Conservation (phyloP, 2,888 invertebrate species). For the Dione juno region DNA sequence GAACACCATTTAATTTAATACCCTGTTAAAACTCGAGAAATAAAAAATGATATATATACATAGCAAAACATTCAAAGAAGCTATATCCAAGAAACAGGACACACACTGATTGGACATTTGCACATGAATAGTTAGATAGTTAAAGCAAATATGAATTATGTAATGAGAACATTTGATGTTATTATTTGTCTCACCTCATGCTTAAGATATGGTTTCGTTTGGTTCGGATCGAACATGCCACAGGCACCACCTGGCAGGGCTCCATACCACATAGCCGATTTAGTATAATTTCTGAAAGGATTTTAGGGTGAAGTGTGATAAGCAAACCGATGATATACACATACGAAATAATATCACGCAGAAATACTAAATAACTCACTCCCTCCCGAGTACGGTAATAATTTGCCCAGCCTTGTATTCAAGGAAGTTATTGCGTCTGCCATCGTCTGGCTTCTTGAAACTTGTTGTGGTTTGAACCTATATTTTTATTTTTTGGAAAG, state of each 20-base stretch:
- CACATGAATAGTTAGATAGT: constrained; percentile 5
- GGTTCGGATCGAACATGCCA: constrained; percentile 95
- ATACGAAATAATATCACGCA: constrained; percentile 8
- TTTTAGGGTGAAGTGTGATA: constrained; percentile 24
- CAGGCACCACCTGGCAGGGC: constrained; percentile 94
- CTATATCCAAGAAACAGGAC: not conserved
- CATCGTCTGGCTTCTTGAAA: constrained; percentile 74
- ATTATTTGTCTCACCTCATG: constrained; percentile 56
- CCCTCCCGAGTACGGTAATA: constrained; percentile 90
- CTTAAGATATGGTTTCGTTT: constrained; percentile 89
- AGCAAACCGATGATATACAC: constrained; percentile 14
- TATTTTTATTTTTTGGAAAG: constrained; percentile 23
- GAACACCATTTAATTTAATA: not conserved
- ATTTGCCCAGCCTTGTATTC: constrained; percentile 94
- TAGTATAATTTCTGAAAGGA: constrained; percentile 75
- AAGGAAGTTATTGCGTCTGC: constrained; percentile 87
- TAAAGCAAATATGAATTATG: constrained; percentile 25
- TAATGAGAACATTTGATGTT: constrained; percentile 3
- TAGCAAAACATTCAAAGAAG: constrained; percentile 4
- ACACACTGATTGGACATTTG: not conserved
- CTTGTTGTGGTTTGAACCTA: constrained; percentile 88
- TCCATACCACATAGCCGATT: constrained; percentile 93
- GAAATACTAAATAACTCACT: constrained; percentile 58
- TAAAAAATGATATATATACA: not conserved
- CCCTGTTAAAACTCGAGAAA: not conserved